Percentiles rank a stretch among this genome's conserved stretches.
phyloP scores from a whole-genome alignment of 1,140 invertebrate species.

The Adelges cooleyi region DNA sequence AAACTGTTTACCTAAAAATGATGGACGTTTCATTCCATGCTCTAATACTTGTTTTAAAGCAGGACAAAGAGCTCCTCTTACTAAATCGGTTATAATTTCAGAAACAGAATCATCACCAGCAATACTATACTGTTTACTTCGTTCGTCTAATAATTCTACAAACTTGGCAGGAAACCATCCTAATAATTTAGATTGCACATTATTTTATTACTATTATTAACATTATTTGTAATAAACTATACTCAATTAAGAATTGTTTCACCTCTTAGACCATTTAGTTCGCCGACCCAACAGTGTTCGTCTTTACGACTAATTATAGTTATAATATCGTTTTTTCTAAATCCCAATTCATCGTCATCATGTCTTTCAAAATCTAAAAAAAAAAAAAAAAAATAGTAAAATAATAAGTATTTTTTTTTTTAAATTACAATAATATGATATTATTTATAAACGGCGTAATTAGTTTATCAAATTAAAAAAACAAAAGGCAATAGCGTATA shows the following conservation, averaged over 20 bases:
- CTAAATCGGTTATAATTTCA: conserved; percentile 90
- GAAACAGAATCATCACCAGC: conserved; percentile 96
- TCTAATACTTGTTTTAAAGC: conserved; percentile 89
- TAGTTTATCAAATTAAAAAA: background rate
- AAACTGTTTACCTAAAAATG: conserved; percentile 47
- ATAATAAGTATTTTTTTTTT: no score
- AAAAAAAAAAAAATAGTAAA: conserved; percentile 23
- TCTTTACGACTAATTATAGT: conserved; percentile 96
- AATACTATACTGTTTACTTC: conserved; percentile 89
- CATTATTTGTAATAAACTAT: no score
- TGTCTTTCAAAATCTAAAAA: conserved; percentile 86
- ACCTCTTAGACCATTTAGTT: conserved; percentile 89
- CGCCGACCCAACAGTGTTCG: conserved; percentile 99
- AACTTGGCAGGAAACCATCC: conserved; percentile 99
- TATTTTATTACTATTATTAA: background rate
- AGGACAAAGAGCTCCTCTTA: conserved; percentile 85
- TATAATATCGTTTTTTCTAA: conserved; percentile 96
- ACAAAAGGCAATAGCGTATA: conserved; percentile 38
- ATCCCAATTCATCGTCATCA: conserved; percentile 97
- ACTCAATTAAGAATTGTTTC: conserved; percentile 27
- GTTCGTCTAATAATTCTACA: conserved; percentile 91
- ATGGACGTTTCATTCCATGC: conserved; percentile 87
- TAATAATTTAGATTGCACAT: conserved; percentile 32
- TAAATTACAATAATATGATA: no score
- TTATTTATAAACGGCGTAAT: background rate